Base-by-base conservation (phyloP, 2,888 invertebrate genomes). In the Hirtodrosophila alboralis region DNA sequence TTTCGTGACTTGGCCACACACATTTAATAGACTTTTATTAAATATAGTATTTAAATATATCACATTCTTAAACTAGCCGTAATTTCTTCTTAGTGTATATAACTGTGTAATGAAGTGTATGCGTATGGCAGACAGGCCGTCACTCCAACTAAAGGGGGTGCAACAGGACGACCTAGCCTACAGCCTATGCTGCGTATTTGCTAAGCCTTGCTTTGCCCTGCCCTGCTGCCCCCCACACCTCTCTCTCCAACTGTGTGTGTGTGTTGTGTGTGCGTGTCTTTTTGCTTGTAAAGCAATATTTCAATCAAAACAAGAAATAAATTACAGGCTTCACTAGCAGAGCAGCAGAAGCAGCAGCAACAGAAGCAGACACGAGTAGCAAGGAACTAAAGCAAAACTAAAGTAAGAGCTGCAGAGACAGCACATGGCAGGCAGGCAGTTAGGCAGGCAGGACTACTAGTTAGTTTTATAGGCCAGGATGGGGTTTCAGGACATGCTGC, bases 301-400 rank as follows among this genome's bases (percentile, higher is more conserved):
- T 87, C 86, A 87, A 87, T 87, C 86, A 87, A 84, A 86, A 86
- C 78, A 81, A 79, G 79, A 81, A 79, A 79, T 79, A 79, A 79
- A 79, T 79, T 81, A 79, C 79, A 69, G 78, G 79, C 78, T 78
- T 79, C 81, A 78, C 64, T 59, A 64, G 76, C 81, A 79, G 76
- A 57, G 68, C n/a, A n/a, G n/a, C n/a, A n/a, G n/a, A n/a, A n/a
- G n/a, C n/a, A n/a, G n/a, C n/a, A n/a, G n/a, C n/a, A n/a, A n/a
- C n/a, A 74, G 65, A 36, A 60, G 52, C 68, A 69, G 73, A 58
- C 58, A 63, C 52, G 41, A 57, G 61, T 57, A 45, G 49, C 44
- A 54, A 68, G 58, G 33, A 77, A 62, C 77, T 65, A 75, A 71
- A 65, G 62, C 58, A 54, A 52, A 66, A 70, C 51, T 59, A 74